Evolutionary conservation across 2,797 vertebrate genomes (phyloP).

Genomic region (Sebastes cheni): DNA sequence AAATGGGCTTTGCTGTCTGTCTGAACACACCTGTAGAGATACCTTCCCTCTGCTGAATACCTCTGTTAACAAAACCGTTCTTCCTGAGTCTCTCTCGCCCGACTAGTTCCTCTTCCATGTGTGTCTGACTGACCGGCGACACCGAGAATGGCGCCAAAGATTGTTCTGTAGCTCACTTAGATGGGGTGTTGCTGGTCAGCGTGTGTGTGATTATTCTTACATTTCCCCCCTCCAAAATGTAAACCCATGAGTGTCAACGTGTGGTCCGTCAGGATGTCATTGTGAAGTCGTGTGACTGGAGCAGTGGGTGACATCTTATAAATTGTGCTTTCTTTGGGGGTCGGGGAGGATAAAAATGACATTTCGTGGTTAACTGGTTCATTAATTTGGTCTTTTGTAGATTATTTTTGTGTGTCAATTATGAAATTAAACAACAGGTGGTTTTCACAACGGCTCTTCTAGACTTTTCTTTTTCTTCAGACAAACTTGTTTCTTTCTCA

Average conservation of each 20-base stretch:
- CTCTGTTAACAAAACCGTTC: constrained; percentile 70
- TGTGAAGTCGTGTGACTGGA: constrained; percentile 71
- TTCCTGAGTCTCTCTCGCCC: constrained; percentile 60
- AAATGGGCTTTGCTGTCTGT: neutral
- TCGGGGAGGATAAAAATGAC: constrained; percentile 40
- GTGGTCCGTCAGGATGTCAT: constrained; percentile 56
- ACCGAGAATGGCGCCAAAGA: constrained; percentile 79
- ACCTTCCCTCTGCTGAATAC: constrained; percentile 65
- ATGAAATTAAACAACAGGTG: constrained; percentile 80
- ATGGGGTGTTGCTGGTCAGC: constrained; percentile 62
- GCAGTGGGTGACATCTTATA: constrained; percentile 70
- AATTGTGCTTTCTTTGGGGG: constrained; percentile 52
- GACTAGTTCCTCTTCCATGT: constrained; percentile 17
- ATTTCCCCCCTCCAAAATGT: constrained; percentile 21
- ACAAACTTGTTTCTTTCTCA: neutral
- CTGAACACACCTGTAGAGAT: constrained; percentile 51
- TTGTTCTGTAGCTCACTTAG: constrained; percentile 68
- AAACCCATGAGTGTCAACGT: constrained; percentile 55
- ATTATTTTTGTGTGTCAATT: constrained; percentile 84
- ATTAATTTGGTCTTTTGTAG: constrained; percentile 80
- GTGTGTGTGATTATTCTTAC: constrained; percentile 3
- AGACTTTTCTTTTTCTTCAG: neutral
- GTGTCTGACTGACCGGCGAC: constrained; percentile 54
- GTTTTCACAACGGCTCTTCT: constrained; percentile 67
- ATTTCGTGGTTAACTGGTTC: constrained; percentile 74